Conservation (phyloP, 2,888 invertebrate genomes). For the Salticus scenicus region DNA sequence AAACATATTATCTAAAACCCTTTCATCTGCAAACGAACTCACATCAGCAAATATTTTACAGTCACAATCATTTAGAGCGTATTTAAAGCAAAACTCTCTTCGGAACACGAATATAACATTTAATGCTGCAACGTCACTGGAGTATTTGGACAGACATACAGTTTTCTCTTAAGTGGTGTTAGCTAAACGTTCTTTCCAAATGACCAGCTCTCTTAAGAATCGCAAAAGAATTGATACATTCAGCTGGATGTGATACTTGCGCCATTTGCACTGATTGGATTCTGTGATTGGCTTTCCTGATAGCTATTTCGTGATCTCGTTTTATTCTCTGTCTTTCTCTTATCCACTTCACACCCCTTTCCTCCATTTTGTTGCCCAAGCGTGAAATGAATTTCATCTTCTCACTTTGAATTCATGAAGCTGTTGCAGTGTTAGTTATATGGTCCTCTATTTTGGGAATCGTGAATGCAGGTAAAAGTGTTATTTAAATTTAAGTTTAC, state of each 20-base stretch:
- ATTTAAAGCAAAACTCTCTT: too few species aligned
- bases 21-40: too few species aligned
- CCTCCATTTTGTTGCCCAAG: conserved; percentile 40
- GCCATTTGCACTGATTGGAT: conserved; percentile 69
- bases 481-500: too few species aligned
- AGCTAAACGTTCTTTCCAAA: conserved; percentile 66
- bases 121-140: conserved; percentile 24
- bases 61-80: too few species aligned
- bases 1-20: too few species aligned
- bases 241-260: conserved; percentile 56
- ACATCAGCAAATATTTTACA: too few species aligned
- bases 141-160: conserved; percentile 28
- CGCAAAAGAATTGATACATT: conserved; percentile 52
- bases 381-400: conserved; percentile 62
- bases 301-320: conserved; percentile 65
- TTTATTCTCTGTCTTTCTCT: conserved; percentile 6
- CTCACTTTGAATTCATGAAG: neutral
- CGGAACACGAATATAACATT: neutral
- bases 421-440: too few species aligned
- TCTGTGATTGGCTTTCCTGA: conserved; percentile 62
- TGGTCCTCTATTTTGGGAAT: too few species aligned
- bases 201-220: conserved; percentile 63
- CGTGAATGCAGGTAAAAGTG: too few species aligned
- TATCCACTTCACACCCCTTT: conserved; percentile 22
- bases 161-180: conserved; percentile 61